phyloP scores from a whole-genome alignment of 2,797 vertebrate genomes.

The Holocentrus rufus region DNA sequence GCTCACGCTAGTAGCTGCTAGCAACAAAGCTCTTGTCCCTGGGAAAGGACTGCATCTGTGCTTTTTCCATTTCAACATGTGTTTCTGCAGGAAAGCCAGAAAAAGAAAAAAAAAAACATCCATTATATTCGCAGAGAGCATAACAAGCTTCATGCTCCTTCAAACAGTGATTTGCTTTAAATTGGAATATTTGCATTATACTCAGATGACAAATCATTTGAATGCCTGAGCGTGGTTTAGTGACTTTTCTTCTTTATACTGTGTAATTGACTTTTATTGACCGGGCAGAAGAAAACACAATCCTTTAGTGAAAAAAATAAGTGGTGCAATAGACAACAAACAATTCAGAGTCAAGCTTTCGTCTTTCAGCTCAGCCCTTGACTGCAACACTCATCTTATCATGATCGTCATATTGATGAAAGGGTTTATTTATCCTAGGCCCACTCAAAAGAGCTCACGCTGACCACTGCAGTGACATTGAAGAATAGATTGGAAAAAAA shows the following conservation, averaged over 20 bases:
- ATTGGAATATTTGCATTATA: too few species aligned
- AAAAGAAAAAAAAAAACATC: background rate
- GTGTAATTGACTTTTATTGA: conserved; percentile 5
- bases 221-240: background rate
- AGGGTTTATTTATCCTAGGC: background rate
- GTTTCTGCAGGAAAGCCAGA: background rate
- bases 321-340: background rate
- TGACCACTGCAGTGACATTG: background rate
- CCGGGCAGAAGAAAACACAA: background rate
- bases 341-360: background rate
- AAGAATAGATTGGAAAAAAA: conserved; percentile 10
- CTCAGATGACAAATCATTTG: background rate
- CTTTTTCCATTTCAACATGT: background rate
- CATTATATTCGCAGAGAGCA: background rate
- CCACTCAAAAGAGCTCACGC: background rate
- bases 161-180: background rate
- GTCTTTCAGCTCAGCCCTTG: background rate
- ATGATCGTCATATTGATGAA: background rate
- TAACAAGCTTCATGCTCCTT: background rate
- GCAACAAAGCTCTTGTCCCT: conserved; percentile 7
- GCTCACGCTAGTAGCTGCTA: conserved; percentile 29
- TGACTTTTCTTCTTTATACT: background rate
- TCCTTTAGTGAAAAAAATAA: background rate
- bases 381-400: background rate
- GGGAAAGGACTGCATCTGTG: background rate